A percentile compares a stretch with the other conserved stretches of the same genome.
Conservation (phyloP, 2,888 invertebrate genomes). For the Drosophila helvetica region DNA sequence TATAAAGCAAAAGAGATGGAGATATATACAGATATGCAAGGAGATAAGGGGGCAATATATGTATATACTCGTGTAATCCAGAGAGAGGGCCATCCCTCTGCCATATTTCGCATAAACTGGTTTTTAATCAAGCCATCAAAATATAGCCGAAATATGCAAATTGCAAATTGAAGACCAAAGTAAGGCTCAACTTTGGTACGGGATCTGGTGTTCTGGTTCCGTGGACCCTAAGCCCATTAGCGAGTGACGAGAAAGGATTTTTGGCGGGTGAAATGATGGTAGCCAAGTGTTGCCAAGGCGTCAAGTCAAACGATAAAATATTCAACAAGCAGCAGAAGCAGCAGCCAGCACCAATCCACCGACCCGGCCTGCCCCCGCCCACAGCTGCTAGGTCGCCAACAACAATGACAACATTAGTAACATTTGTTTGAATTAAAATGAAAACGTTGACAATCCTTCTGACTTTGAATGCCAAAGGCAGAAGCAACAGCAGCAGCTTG, state of each 20-base stretch:
- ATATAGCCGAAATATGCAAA: conserved; percentile 42
- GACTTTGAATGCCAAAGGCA: conserved; percentile 72
- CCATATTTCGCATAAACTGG: conserved; percentile 25
- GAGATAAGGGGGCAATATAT: neutral
- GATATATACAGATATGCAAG: neutral
- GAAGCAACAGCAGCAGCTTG: conserved; percentile 30
- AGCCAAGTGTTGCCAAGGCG: conserved; percentile 76
- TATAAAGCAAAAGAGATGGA: neutral
- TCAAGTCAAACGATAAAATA: conserved; percentile 77
- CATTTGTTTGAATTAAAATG: conserved; percentile 80
- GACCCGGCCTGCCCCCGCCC: neutral
- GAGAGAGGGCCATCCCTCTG: neutral
- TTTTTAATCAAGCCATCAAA: conserved; percentile 45
- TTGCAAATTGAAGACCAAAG: conserved; percentile 27
- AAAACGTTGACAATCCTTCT: conserved; percentile 76
- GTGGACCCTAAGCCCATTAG: conserved; percentile 42
- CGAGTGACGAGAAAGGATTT: conserved; percentile 68
- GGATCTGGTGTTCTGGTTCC: neutral
- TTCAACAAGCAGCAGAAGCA: conserved; percentile 70
- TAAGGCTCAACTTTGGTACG: neutral
- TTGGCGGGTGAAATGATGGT: conserved; percentile 57
- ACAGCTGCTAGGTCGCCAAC: conserved; percentile 37
- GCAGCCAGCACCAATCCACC: conserved; percentile 11
- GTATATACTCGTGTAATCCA: neutral
- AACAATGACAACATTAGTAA: conserved; percentile 75